These are phyloP conservation scores for Ctenicera cuprea DNA, from an alignment of 2,888 invertebrate genomes.

Conservation along the genomic window DNA sequence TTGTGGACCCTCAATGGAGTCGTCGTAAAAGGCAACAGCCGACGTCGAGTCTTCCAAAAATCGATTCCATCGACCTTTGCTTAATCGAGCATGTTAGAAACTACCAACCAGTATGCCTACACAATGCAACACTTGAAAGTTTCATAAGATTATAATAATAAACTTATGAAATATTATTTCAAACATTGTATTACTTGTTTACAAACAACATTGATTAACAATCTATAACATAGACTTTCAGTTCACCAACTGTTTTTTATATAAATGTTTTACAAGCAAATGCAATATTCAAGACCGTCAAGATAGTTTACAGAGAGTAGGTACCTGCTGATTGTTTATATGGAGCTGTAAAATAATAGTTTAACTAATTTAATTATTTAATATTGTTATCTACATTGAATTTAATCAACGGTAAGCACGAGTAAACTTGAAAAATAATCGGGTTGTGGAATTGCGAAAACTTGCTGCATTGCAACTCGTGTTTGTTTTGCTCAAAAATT, in stretches of 20 bases:
- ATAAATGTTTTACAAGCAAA: background rate
- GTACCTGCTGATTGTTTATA: too few relatives aligned
- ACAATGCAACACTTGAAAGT: slow-evolving; percentile 16
- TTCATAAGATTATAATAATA: slow-evolving; percentile 21
- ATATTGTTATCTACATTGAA: too few relatives aligned
- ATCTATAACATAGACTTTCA: background rate
- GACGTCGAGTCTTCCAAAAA: slow-evolving; percentile 7
- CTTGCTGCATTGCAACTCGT: too few relatives aligned
- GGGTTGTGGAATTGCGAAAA: too few relatives aligned
- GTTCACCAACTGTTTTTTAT: background rate
- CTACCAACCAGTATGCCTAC: slow-evolving; percentile 19
- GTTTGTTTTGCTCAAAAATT: too few relatives aligned
- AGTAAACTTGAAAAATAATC: too few relatives aligned
- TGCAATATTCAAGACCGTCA: background rate
- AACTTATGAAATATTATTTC: slow-evolving; percentile 15
- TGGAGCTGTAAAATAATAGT: too few relatives aligned
- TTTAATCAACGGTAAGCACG: too few relatives aligned
- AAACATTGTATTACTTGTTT: slow-evolving; percentile 12
- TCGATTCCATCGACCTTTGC: slow-evolving; percentile 24
- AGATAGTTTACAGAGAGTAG: too few relatives aligned
- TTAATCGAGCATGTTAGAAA: slow-evolving; percentile 21
- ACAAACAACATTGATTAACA: slow-evolving; percentile 5
- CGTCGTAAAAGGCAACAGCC: background rate
- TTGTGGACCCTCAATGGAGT: background rate
- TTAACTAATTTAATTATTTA: too few relatives aligned